These are phyloP conservation scores for Chondrilla cf. caribensis DNA, from an alignment of 37 sponge, comb jelly and placozoan genomes.

Conservation along the genomic window DNA sequence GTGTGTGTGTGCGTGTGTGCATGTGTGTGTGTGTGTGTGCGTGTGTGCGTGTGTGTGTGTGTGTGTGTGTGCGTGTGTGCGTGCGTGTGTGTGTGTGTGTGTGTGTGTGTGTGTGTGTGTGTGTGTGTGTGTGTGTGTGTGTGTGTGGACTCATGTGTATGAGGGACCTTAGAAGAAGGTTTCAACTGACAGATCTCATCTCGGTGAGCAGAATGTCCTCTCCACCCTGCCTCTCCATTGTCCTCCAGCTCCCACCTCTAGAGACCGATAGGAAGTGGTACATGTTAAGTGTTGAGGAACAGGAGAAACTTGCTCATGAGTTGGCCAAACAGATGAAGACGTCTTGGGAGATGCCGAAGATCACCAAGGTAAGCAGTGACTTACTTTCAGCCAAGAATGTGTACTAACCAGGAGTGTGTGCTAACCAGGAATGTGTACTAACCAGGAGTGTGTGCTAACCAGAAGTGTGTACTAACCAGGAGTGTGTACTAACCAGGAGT, in stretches of 20 bases:
- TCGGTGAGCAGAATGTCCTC: too few relatives aligned
- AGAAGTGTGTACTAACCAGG: too few relatives aligned
- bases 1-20: slow-evolving; percentile 19
- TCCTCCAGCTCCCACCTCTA: slow-evolving; percentile 59
- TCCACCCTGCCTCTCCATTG: too few relatives aligned
- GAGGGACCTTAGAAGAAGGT: too few relatives aligned
- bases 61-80: slow-evolving; percentile 21
- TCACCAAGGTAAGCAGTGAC: background rate
- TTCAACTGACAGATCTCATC: too few relatives aligned
- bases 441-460: too few relatives aligned
- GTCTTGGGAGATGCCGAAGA: background rate
- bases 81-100: slow-evolving; percentile 26
- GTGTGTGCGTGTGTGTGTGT: slow-evolving; percentile 24
- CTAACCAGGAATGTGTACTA: too few relatives aligned
- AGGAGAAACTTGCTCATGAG: slow-evolving; percentile 26
- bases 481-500: too few relatives aligned
- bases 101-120: slow-evolving; percentile 2
- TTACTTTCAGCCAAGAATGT: too few relatives aligned
- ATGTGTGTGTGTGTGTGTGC: slow-evolving; percentile 26
- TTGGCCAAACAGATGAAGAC: slow-evolving; percentile 11
- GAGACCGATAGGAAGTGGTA: slow-evolving; percentile 50
- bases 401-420: too few relatives aligned
- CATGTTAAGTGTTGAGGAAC: background rate
- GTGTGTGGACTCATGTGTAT: background rate
- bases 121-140: slow-evolving; percentile 1